Percentiles rank a stretch among this genome's conserved stretches.
Conservation (phyloP, 1,140 invertebrate genomes). For the Drosophila pseudoananassae region DNA sequence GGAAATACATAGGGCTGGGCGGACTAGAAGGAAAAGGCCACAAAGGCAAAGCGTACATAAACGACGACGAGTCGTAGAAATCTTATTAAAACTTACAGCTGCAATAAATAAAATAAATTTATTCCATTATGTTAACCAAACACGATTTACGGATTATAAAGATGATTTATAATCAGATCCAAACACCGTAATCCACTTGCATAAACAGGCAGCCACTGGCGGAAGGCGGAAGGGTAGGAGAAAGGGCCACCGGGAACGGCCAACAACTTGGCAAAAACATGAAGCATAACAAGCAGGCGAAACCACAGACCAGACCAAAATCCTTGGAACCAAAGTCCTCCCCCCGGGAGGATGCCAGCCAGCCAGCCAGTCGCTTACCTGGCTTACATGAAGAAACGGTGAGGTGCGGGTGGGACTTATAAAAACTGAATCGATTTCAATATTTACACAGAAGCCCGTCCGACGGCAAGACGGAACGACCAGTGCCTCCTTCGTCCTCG, state of each 20-base stretch:
- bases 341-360: slow-evolving; percentile 47
- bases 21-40: not conserved
- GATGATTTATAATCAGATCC: slow-evolving; percentile 82
- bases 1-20: not conserved
- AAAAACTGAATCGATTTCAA: slow-evolving; percentile 81
- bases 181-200: slow-evolving; percentile 82
- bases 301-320: slow-evolving; percentile 45
- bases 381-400: slow-evolving; percentile 17
- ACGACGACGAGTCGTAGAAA: slow-evolving; percentile 65
- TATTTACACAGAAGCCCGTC: slow-evolving; percentile 66
- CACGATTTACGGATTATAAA: slow-evolving; percentile 83
- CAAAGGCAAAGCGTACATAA: slow-evolving; percentile 19
- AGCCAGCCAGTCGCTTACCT: slow-evolving; percentile 48
- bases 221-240: not conserved
- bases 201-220: slow-evolving; percentile 70
- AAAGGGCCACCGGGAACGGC: slow-evolving; percentile 26
- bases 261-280: slow-evolving; percentile 77
- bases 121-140: slow-evolving; percentile 83
- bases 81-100: slow-evolving; percentile 82
- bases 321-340: slow-evolving; percentile 6
- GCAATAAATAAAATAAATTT: slow-evolving; percentile 83
- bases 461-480: slow-evolving; percentile 22
- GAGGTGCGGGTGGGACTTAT: slow-evolving; percentile 42
- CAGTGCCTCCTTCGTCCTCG: not conserved
- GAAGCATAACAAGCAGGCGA: slow-evolving; percentile 71